Conservation (phyloP, 23 tunicate species). For the Ascidia mentula region DNA sequence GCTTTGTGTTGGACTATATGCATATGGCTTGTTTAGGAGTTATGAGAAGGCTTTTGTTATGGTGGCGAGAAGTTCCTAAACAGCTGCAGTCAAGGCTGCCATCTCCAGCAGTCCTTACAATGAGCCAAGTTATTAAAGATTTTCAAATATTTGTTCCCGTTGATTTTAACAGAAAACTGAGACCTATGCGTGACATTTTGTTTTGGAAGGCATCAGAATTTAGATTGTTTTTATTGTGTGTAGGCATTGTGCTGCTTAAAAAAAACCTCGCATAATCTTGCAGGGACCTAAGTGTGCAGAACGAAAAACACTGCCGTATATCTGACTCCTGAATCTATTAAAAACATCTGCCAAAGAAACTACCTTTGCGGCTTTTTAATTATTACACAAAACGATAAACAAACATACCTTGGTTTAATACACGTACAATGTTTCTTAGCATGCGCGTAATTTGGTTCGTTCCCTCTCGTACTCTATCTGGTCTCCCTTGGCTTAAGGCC, state of each 20-base stretch:
- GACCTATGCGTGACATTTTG: constrained; percentile 26
- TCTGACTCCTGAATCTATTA: too few species aligned
- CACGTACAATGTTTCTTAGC: too few species aligned
- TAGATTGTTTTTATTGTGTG: constrained; percentile 34
- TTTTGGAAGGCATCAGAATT: constrained; percentile 51
- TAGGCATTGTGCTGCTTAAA: constrained; percentile 22
- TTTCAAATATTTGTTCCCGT: constrained; percentile 17
- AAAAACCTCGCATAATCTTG: too few species aligned
- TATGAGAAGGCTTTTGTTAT: constrained; percentile 28
- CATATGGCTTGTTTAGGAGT: constrained; percentile 55
- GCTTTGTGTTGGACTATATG: constrained; percentile 50
- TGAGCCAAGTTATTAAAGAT: neutral
- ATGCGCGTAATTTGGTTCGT: too few species aligned
- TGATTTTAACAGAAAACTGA: constrained; percentile 40
- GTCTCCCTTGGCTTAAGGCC: too few species aligned
- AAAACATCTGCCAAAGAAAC: too few species aligned
- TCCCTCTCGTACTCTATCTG: too few species aligned
- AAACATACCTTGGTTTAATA: too few species aligned
- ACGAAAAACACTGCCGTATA: too few species aligned
- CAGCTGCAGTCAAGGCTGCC: neutral
- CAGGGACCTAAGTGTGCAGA: too few species aligned
- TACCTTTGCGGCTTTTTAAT: too few species aligned
- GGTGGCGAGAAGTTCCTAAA: constrained; percentile 52
- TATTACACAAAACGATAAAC: too few species aligned
- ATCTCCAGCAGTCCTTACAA: neutral